phyloP scores from a whole-genome alignment of 2,113 vertebrate species.

The Danionella cerebrum region DNA sequence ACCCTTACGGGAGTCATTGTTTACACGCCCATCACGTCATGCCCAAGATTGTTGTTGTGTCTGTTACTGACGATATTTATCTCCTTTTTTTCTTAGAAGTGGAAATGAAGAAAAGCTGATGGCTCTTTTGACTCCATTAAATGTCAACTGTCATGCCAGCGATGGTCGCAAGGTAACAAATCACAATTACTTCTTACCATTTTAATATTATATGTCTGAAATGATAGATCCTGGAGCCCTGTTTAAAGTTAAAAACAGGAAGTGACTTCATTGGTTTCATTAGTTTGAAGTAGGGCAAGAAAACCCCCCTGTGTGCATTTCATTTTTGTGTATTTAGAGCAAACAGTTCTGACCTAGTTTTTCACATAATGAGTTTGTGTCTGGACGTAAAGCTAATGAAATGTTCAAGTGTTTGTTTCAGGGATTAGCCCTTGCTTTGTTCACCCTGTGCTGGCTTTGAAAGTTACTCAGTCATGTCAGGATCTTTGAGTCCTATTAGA shows the following conservation, averaged over 20 bases:
- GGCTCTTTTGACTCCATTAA: constrained; percentile 95
- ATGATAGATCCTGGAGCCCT: too few relatives aligned
- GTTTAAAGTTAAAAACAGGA: neutral
- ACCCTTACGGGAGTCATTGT: too few relatives aligned
- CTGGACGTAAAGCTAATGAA: neutral
- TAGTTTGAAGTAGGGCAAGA: neutral
- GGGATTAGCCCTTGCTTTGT: neutral
- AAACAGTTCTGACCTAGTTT: neutral
- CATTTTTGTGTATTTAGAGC: neutral
- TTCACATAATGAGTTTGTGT: neutral
- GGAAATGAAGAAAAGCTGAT: constrained; percentile 99
- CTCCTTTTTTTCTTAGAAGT: constrained; percentile 66
- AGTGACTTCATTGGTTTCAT: neutral
- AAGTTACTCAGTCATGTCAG: neutral
- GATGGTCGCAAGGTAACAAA: constrained; percentile 91
- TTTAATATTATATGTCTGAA: too few relatives aligned
- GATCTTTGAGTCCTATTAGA: neutral
- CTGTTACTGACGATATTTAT: neutral
- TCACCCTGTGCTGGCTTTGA: neutral
- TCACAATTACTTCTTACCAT: neutral
- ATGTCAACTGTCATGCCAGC: constrained; percentile 98
- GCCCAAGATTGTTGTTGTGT: too few relatives aligned
- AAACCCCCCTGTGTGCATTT: neutral
- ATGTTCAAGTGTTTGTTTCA: neutral
- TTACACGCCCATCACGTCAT: too few relatives aligned